Percentiles rank a stretch among this genome's conserved stretches.
Evolutionary conservation across 2,888 invertebrate genomes (phyloP).

Genomic region (Timema podura): DNA sequence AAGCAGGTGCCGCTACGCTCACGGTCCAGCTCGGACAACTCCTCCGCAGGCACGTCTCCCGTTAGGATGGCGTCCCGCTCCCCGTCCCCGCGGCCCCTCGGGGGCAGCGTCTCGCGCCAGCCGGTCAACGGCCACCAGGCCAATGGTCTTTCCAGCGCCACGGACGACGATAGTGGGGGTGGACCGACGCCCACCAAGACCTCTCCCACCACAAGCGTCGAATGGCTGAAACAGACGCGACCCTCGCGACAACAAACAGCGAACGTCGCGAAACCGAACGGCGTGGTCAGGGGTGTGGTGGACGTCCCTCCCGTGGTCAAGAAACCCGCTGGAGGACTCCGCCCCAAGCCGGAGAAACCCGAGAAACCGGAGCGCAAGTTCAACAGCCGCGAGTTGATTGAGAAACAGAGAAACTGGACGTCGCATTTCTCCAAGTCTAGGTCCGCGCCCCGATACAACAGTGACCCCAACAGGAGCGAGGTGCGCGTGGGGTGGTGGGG

Average conservation of each 20-base stretch:
- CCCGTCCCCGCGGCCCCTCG: constrained; percentile 43
- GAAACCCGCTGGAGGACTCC: not conserved
- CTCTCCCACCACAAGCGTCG: not conserved
- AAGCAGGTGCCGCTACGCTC: constrained; percentile 16
- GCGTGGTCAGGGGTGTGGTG: constrained; percentile 15
- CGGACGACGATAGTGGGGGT: constrained; percentile 19
- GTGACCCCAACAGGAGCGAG: constrained; percentile 60
- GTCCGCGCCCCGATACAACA: constrained; percentile 53
- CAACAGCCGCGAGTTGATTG: constrained; percentile 79
- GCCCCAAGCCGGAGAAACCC: constrained; percentile 57
- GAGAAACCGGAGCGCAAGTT: constrained; percentile 81
- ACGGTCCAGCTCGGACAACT: constrained; percentile 24
- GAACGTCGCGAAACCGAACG: constrained; percentile 17
- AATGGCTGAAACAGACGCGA: constrained; percentile 8
- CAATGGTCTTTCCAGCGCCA: constrained; percentile 24
- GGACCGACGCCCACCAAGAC: not conserved
- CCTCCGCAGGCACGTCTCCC: constrained; percentile 26
- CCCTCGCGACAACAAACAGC: constrained; percentile 12
- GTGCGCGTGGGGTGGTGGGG: constrained; percentile 42
- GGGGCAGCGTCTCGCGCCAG: constrained; percentile 9
- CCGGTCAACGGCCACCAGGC: constrained; percentile 19
- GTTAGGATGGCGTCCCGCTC: constrained; percentile 47
- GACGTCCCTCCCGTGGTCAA: constrained; percentile 3
- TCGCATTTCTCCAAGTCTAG: constrained; percentile 82
- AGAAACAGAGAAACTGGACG: constrained; percentile 89